Evolutionary conservation across 2,888 invertebrate species (phyloP).

Genomic region (Seladonia tumulorum): DNA sequence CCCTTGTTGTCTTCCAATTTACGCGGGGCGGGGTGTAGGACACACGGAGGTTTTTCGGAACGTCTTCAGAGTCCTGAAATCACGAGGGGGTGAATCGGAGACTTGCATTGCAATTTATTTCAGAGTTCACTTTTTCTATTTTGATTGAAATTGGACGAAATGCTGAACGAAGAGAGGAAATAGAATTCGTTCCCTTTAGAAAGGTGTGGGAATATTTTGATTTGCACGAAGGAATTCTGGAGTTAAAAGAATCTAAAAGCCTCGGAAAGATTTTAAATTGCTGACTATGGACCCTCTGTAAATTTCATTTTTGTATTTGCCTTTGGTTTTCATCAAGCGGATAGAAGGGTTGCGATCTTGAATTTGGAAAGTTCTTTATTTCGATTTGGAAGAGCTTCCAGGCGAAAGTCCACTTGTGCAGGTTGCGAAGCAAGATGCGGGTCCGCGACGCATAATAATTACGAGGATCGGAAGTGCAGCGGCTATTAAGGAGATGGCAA

Average conservation of each 20-base stretch:
- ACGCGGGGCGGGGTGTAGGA: not conserved
- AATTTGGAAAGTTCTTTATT: too few species aligned
- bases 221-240: not conserved
- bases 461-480: conserved; percentile 58
- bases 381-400: not conserved
- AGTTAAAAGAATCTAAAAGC: not conserved
- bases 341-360: too few species aligned
- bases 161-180: not conserved
- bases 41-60: not conserved
- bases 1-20: not conserved
- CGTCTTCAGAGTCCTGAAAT: not conserved
- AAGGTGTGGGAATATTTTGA: not conserved
- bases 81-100: not conserved
- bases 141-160: not conserved
- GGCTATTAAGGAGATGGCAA: conserved; percentile 59
- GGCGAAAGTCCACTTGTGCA: not conserved
- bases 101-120: not conserved
- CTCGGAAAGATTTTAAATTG: not conserved
- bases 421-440: not conserved
- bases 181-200: not conserved
- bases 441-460: conserved; percentile 55
- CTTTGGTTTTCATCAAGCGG: not conserved
- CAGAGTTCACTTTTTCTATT: not conserved
- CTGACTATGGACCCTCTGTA: not conserved
- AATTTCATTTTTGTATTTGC: not conserved